phyloP scores from a whole-genome alignment of 2,797 vertebrate genomes.

The Valencia hispanica region DNA sequence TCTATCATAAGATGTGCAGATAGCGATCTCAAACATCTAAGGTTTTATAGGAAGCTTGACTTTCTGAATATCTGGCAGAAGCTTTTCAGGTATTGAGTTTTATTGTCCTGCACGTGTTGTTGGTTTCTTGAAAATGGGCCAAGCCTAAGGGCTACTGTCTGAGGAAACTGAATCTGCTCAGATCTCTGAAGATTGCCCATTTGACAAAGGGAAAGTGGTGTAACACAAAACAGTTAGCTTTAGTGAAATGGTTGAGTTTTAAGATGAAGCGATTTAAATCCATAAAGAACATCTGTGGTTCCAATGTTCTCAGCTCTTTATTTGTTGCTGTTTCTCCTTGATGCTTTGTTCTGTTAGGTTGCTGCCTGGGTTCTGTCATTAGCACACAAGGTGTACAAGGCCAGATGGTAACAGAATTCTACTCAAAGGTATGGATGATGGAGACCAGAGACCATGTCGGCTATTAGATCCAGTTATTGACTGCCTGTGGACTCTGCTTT shows the following conservation, averaged over 20 bases:
- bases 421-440: conserved; percentile 47
- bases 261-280: too few relatives aligned
- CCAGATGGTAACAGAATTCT: conserved; percentile 57
- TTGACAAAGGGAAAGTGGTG: background rate
- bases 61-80: background rate
- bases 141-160: conserved; percentile 23
- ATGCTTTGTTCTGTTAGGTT: background rate
- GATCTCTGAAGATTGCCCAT: conserved; percentile 11
- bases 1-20: background rate
- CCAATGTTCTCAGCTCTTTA: too few relatives aligned
- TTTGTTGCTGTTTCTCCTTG: background rate
- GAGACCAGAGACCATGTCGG: conserved; percentile 42
- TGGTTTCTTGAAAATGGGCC: conserved; percentile 28
- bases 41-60: background rate
- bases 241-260: too few relatives aligned
- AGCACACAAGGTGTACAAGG: conserved; percentile 34
- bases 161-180: conserved; percentile 18
- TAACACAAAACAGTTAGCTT: too few relatives aligned
- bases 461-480: conserved; percentile 30
- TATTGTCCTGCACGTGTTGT: background rate
- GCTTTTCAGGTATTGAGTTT: background rate
- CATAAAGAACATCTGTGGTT: too few relatives aligned
- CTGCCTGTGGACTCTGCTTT: conserved; percentile 9
- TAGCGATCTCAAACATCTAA: conserved; percentile 1
- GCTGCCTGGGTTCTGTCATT: conserved; percentile 37